These are phyloP conservation scores for Thera britannica DNA, from an alignment of 2,888 invertebrate species.

Conservation along the genomic window DNA sequence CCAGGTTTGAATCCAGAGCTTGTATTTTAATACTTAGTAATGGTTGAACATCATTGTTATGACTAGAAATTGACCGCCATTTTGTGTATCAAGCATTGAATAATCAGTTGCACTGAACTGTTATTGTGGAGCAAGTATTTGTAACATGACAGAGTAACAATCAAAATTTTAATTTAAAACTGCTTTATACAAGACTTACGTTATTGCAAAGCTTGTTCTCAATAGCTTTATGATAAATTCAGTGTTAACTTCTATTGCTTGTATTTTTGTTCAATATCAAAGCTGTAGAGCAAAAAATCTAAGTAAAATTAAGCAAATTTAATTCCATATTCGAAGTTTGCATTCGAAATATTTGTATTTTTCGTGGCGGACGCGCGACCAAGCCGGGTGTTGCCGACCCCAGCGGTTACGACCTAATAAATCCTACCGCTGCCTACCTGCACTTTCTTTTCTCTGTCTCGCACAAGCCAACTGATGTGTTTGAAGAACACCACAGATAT, in stretches of 20 bases:
- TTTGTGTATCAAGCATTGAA: constrained; percentile 29
- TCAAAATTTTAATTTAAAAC: not conserved
- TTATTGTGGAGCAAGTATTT: constrained; percentile 12
- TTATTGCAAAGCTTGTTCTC: constrained; percentile 1
- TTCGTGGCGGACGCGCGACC: constrained; percentile 56
- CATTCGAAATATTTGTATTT: constrained; percentile 28
- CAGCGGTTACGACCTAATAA: constrained; percentile 82
- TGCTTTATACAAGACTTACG: not conserved
- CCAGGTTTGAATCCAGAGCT: constrained; percentile 47
- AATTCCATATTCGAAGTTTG: constrained; percentile 20
- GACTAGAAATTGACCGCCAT: constrained; percentile 28
- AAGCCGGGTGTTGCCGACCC: constrained; percentile 70
- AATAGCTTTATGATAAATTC: not conserved
- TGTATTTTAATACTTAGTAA: constrained; percentile 41
- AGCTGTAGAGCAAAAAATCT: not conserved
- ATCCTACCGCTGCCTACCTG: constrained; percentile 78
- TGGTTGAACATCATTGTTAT: constrained; percentile 30
- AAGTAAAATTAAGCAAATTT: constrained; percentile 1
- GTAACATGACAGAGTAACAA: constrained; percentile 4
- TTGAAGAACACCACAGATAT: constrained; percentile 59
- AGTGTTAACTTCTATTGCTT: not conserved
- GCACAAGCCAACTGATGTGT: constrained; percentile 63
- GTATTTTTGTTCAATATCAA: not conserved
- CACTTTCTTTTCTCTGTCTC: constrained; percentile 82
- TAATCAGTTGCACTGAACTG: constrained; percentile 13